phyloP scores from a whole-genome alignment of 2,888 invertebrate species.

The Dusona sp. region DNA sequence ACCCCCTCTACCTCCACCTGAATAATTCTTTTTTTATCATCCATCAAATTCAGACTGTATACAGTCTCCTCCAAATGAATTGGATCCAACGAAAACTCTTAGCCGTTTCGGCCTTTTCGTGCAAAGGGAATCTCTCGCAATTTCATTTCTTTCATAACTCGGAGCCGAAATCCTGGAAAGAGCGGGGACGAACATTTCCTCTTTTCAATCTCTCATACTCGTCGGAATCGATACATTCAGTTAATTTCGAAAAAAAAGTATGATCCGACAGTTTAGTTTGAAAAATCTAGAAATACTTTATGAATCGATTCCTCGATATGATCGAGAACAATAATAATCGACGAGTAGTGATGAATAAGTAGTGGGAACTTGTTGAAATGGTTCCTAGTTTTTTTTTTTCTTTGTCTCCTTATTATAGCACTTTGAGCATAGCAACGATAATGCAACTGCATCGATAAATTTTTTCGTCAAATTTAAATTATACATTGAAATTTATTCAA shows the following conservation, averaged over 20 bases:
- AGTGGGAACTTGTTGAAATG: constrained; percentile 47
- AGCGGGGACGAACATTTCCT: neutral
- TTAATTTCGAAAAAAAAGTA: constrained; percentile 22
- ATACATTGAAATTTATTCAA: neutral
- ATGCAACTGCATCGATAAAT: constrained; percentile 39
- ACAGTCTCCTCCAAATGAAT: neutral
- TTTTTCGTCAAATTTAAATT: neutral
- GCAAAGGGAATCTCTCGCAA: neutral
- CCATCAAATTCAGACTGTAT: neutral
- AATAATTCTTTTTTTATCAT: constrained; percentile 67
- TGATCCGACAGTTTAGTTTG: neutral
- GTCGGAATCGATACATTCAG: constrained; percentile 6
- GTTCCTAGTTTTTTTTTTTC: constrained; percentile 37
- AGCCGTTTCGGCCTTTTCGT: neutral
- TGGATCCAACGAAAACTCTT: neutral
- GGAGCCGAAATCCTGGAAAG: neutral
- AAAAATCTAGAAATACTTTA: neutral
- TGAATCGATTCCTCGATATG: constrained; percentile 14
- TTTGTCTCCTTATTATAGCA: constrained; percentile 31
- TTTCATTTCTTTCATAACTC: neutral
- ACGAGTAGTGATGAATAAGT: constrained; percentile 49
- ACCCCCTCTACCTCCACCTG: constrained; percentile 83
- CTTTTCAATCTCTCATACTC: neutral
- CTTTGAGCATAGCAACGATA: constrained; percentile 27
- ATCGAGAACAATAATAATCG: constrained; percentile 4